Base-by-base conservation (phyloP, 1,140 invertebrate species). In the Euura lappo region DNA sequence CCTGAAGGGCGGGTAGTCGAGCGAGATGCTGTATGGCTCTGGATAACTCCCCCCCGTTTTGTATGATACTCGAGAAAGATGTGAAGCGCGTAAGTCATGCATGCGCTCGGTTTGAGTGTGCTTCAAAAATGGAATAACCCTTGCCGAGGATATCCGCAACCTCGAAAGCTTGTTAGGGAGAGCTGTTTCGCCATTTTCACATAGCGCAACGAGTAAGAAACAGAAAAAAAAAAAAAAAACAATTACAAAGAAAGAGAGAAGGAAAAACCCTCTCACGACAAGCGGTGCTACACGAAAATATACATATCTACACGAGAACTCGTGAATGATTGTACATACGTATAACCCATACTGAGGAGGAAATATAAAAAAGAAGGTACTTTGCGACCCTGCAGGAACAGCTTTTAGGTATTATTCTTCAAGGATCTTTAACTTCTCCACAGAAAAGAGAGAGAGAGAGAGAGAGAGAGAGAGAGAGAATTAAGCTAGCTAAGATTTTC, bases 1-100 rank as follows among this genome's bases (percentile, higher is more conserved):
- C 7, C 47, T 51, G 47, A 51, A 51, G 47, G 47, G 47, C 47
- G 47, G 7, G 47, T 51, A 51, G 28, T 51, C 7, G n/a, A 51
- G 47, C 47, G 47, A n/a, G 47, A 51, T 51, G 47, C 7, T 51
- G 47, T 51, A 51, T n/a, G 47, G 47, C 11, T n/a, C 47, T 51
- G 47, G 47, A 51, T 51, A 51, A n/a, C 47, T n/a, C 47, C 28
- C 28, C 28, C 28, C 28, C 28, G 28, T 28, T 28, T 28, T 28
- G 28, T 28, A 51, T 51, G 47, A 51, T 51, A n/a, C 47, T 51
- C 47, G 47, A 51, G 47, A 51, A 51, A n/a, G 7, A 51, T 51
- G 47, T 51, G 47, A 51, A 51, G 47, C 47, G 47, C 47, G 47
- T 51, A 51, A 51, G 47, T 51, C 47, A 51, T 51, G 47, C 47